These are phyloP conservation scores for Eucera pruinosa DNA, from an alignment of 2,888 invertebrate species.

Conservation along the genomic window DNA sequence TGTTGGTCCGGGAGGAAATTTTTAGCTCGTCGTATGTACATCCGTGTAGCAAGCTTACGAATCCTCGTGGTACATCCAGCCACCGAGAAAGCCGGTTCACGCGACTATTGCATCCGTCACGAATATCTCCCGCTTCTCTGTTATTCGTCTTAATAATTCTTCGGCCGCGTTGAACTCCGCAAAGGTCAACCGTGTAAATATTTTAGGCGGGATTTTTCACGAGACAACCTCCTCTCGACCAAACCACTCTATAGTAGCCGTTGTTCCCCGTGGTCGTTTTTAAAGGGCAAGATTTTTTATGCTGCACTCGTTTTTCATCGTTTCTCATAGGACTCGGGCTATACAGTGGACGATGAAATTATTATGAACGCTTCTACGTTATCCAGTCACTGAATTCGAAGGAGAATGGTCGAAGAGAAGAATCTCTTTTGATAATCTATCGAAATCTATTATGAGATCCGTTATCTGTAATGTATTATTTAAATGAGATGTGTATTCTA, in stretches of 20 bases:
- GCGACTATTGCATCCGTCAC: slow-evolving; percentile 42
- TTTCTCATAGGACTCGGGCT: no score
- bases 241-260: neutral
- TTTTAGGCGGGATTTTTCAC: slow-evolving; percentile 35
- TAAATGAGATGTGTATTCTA: no score
- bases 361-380: no score
- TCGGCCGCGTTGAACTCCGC: neutral
- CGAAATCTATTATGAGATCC: no score
- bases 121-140: neutral
- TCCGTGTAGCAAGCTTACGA: slow-evolving; percentile 46
- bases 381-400: no score
- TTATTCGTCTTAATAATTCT: slow-evolving; percentile 49
- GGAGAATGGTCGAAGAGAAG: no score
- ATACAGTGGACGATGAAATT: no score
- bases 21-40: slow-evolving; percentile 60
- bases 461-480: no score
- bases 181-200: slow-evolving; percentile 36
- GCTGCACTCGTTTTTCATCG: no score
- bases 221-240: neutral
- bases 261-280: slow-evolving; percentile 1
- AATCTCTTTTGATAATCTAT: no score
- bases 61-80: slow-evolving; percentile 29
- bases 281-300: neutral
- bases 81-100: slow-evolving; percentile 42
- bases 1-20: slow-evolving; percentile 65